Evolutionary conservation across 2,113 vertebrate genomes (phyloP), one percentile per base, ranked within the genome.

Genomic region (Protobothrops mucrosquamatus): DNA sequence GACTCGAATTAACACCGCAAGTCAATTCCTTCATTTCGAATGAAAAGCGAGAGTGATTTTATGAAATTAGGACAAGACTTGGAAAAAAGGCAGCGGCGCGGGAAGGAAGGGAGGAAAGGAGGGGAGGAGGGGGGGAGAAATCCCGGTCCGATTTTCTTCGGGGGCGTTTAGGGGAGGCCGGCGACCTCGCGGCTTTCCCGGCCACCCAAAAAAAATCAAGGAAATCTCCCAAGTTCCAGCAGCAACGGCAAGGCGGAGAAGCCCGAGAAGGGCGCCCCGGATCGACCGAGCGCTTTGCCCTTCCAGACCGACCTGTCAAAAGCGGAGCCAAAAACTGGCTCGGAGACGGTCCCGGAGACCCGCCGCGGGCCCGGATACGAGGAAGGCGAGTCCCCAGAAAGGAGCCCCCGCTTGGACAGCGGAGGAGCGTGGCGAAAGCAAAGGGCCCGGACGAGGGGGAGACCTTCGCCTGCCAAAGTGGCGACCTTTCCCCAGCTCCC

Each of bases 321-420:
- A 51, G 39, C 22, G 23, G 22, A 26, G 23, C 9, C 8, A 23
- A 48, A 26, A 86, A 51, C 24, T 6, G 48, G 87, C 88, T n/a
- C 39, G 23, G 8, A 34, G 8, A 4, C 6, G 10, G 11, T 24
- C n/a, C 3, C 34, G 22, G 12, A 43, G 34, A 55, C 22, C 24
- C 88, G 22, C 18, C 55, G n/a, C 39, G 34, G 34, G 88, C 57
- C 6, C n/a, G 11, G n/a, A n/a, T n/a, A 34, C 10, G 2, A 10
- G 26, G 57, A 4, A 48, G 29, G 46, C 0, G 1, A 18, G 1
- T 6, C 22, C 2, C 39, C n/a, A n/a, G 0, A 2, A n/a, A 74
- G 14, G n/a, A 74, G 29, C n/a, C 29, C n/a, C 29, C 56, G 54
- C 3, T n/a, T 56, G 34, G 54, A 18, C 8, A 23, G 3, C 7